A percentile compares a stretch with the other conserved stretches of the same genome.
These are phyloP conservation scores for Eutrigla gurnardus DNA, from an alignment of 2,797 vertebrate species.

Conservation along the genomic window DNA sequence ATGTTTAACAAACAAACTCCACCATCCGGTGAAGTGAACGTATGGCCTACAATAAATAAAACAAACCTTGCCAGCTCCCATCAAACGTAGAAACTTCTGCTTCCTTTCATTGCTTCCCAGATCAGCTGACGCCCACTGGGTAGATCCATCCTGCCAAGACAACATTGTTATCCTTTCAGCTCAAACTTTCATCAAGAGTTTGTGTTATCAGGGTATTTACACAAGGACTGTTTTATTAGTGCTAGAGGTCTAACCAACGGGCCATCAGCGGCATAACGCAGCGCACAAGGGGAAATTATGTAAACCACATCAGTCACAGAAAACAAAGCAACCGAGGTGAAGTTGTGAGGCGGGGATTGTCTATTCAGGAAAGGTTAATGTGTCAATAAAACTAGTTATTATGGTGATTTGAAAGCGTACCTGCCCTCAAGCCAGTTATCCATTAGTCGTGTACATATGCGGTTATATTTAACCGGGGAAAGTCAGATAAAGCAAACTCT, in stretches of 20 bases:
- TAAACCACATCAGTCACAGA: too few species aligned
- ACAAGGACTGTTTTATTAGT: not conserved
- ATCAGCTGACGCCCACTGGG: slow-evolving; percentile 92
- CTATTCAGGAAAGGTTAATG: not conserved
- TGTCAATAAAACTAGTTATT: too few species aligned
- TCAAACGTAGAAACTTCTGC: slow-evolving; percentile 95
- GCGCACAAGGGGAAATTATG: too few species aligned
- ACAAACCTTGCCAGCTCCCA: slow-evolving; percentile 95
- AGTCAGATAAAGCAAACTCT: not conserved
- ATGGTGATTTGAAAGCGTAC: too few species aligned
- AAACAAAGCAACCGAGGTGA: too few species aligned
- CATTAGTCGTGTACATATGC: not conserved
- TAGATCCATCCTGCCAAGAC: slow-evolving; percentile 82
- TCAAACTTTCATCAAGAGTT: not conserved
- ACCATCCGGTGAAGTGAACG: not conserved
- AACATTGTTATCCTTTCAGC: not conserved
- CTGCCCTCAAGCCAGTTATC: not conserved
- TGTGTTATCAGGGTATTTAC: not conserved
- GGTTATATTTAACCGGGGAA: not conserved
- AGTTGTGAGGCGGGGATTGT: not conserved
- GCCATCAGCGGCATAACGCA: too few species aligned
- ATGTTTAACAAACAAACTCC: too few species aligned
- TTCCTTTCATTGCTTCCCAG: slow-evolving; percentile 93
- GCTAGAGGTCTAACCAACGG: not conserved
- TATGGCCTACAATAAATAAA: not conserved